Base-by-base conservation (phyloP, 2,888 invertebrate species). In the Xylocampa areola region DNA sequence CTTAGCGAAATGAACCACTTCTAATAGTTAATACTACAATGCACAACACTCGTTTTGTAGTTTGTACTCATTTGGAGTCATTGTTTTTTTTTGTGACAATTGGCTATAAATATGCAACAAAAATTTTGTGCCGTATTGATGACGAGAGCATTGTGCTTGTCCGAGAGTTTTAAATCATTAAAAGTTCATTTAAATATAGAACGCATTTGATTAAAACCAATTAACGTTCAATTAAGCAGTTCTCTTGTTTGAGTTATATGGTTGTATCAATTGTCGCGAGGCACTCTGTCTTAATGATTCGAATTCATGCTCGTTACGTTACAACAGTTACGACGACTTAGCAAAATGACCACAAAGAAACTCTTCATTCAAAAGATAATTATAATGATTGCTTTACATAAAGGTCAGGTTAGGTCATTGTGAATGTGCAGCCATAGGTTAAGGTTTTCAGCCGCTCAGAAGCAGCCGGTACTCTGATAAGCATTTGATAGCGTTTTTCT, bases 151-250 rank as follows among this genome's bases (percentile, higher is more conserved):
- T 25, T 47, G 17, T 50, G 11, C 33, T 17, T 35, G 30, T 35
- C 52, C 32, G 49, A 59, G 57, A 69, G 71, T 76, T 79, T 76
- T 77, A 84, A 84, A 84, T 90, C 86, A 82, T 91, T 90, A 88
- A 89, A 88, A 87, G 87, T 90, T 90, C 87, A 90, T 91, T 91
- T 92, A 91, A 91, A 94, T 91, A 90, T 92, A 91, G 91, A 90
- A 92, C 91, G 88, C 91, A 89, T 91, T 92, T 91, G 91, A 93
- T 94, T 93, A 94, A 80, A 90, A 85, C 80, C 92, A 93, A 92
- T 93, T 93, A 92, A 92, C 83, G 85, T 85, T 84, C 88, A 91
- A 92, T 93, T 92, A 91, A 92, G 85, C 86, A 81, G 85, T 84
- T 84, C 88, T 86, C 88, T 87, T 85, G 86, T 87, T 87, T 86